phyloP scores from a whole-genome alignment of 1,140 invertebrate species.

The Pteromalus puparum region DNA sequence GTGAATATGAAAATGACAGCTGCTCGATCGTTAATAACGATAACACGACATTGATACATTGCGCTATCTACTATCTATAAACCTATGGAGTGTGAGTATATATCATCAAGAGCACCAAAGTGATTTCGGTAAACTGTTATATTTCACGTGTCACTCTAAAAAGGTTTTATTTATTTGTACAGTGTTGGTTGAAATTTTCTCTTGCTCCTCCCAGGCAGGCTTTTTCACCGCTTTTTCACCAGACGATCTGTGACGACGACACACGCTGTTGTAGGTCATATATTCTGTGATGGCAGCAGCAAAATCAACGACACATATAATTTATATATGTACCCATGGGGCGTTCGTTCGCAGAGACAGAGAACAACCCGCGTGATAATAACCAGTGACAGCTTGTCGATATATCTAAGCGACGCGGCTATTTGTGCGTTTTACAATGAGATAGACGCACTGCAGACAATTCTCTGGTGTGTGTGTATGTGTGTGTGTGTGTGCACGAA shows the following conservation, averaged over 20 bases:
- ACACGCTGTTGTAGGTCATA: background rate
- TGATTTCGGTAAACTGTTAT: background rate
- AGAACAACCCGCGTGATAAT: slow-evolving; percentile 5
- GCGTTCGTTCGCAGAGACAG: background rate
- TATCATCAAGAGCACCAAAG: background rate
- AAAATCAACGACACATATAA: background rate
- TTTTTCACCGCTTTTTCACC: background rate
- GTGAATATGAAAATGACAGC: slow-evolving; percentile 3
- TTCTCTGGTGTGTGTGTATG: background rate
- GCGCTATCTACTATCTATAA: background rate
- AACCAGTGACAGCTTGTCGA: slow-evolving; percentile 9
- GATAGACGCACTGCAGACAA: background rate
- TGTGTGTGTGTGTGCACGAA: background rate
- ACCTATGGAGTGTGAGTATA: background rate
- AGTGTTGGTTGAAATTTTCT: slow-evolving; percentile 5
- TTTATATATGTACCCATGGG: background rate
- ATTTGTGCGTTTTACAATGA: background rate
- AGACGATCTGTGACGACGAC: background rate
- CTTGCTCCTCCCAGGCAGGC: background rate
- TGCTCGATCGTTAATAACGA: background rate
- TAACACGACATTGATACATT: background rate
- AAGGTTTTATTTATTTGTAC: slow-evolving; percentile 24
- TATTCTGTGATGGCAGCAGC: background rate
- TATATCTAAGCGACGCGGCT: slow-evolving; percentile 14
- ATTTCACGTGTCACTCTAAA: slow-evolving; percentile 11